Evolutionary conservation across 2,797 vertebrate species (phyloP).

Genomic region (Enteromius thamalakanensis): DNA sequence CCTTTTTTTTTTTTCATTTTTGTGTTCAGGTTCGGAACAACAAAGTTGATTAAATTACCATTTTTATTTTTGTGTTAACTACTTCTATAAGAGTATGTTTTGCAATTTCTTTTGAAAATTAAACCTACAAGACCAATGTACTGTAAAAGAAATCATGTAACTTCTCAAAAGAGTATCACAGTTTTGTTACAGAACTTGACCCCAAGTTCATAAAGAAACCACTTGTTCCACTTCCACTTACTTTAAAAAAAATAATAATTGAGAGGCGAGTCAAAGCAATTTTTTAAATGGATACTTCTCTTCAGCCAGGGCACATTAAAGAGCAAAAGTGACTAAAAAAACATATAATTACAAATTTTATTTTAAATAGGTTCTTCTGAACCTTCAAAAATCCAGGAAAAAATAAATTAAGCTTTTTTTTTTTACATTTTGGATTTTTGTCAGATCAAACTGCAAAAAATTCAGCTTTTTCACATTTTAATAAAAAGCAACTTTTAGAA

Average conservation of each 20-base stretch:
- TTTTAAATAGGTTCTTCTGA: background rate
- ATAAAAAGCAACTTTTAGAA: background rate
- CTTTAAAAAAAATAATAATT: background rate
- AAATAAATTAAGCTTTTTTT: background rate
- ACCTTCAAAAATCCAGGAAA: background rate
- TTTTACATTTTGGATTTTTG: too few relatives aligned
- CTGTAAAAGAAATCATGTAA: background rate
- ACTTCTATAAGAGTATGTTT: background rate
- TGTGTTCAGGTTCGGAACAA: background rate
- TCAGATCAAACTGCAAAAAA: background rate
- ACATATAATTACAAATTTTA: background rate
- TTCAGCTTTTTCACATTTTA: background rate
- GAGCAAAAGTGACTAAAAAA: background rate
- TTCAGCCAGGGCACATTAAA: background rate
- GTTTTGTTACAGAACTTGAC: background rate
- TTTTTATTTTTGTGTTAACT: background rate
- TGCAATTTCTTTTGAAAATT: background rate
- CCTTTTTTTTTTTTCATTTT: background rate
- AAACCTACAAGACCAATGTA: background rate
- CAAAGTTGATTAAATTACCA: background rate
- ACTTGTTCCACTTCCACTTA: background rate
- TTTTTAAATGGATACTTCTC: background rate
- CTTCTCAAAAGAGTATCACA: too few relatives aligned
- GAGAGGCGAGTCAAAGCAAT: background rate
- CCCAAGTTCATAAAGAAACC: background rate